These are phyloP conservation scores for Melanostoma mellinum DNA, from an alignment of 2,888 invertebrate genomes.

Conservation along the genomic window DNA sequence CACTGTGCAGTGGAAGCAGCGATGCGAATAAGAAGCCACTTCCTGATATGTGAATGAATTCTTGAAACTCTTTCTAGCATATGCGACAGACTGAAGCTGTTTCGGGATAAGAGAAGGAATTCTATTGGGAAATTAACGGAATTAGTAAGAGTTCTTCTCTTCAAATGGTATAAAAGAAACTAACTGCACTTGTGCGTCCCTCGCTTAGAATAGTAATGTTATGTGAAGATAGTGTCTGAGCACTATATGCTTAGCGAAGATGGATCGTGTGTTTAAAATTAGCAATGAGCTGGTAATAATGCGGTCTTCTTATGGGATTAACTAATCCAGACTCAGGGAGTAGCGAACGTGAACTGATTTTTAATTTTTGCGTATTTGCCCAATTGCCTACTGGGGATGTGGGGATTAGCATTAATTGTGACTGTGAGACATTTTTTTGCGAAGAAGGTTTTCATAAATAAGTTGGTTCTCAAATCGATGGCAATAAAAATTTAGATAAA, in stretches of 20 bases:
- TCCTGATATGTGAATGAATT: conserved; percentile 71
- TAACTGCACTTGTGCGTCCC: conserved; percentile 55
- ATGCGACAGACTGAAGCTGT: conserved; percentile 19
- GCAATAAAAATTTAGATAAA: too few species aligned
- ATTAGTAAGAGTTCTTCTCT: conserved; percentile 64
- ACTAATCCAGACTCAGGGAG: conserved; percentile 24
- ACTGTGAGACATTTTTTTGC: too few species aligned
- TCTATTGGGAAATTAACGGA: conserved; percentile 68
- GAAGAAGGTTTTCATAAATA: too few species aligned
- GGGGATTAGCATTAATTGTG: too few species aligned
- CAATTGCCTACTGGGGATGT: too few species aligned
- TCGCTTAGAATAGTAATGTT: conserved; percentile 57
- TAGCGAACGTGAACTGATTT: conserved; percentile 55
- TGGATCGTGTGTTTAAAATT: conserved; percentile 64
- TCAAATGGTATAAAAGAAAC: conserved; percentile 41
- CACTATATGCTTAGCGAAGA: conserved; percentile 5
- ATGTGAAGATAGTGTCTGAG: conserved; percentile 25
- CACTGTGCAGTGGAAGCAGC: conserved; percentile 1
- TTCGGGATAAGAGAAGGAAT: conserved; percentile 46
- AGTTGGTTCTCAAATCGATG: too few species aligned
- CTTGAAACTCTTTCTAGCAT: conserved; percentile 43
- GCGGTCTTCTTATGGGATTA: conserved; percentile 41
- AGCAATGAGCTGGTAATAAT: conserved; percentile 62
- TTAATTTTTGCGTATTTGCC: conserved; percentile 39
- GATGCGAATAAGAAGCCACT: conserved; percentile 38